Evolutionary conservation across 2,797 vertebrate genomes (phyloP).

Genomic region (Ambastaia sidthimunki): DNA sequence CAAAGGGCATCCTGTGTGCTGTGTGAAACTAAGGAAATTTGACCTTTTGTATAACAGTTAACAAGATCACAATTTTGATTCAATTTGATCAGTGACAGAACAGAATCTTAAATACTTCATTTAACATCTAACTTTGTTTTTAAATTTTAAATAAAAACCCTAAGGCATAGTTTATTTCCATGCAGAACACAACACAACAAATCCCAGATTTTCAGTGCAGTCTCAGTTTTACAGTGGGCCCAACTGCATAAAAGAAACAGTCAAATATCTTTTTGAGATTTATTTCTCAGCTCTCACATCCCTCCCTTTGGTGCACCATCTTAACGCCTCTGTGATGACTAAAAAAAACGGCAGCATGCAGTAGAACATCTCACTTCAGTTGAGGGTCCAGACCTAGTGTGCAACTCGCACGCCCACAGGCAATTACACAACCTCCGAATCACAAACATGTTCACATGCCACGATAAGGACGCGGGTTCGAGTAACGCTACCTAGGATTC

Average conservation of each 20-base stretch:
- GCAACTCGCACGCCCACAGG: conserved; percentile 49
- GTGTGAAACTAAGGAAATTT: no score
- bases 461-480: conserved; percentile 14
- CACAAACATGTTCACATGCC: conserved; percentile 31
- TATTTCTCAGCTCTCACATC: conserved; percentile 17
- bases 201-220: neutral
- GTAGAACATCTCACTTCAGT: conserved; percentile 56
- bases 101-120: no score
- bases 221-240: neutral
- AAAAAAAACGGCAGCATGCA: conserved; percentile 50
- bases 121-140: no score
- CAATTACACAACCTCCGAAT: conserved; percentile 56
- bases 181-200: no score
- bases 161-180: no score
- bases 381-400: conserved; percentile 51
- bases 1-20: no score
- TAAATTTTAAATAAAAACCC: no score
- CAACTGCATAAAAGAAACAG: neutral
- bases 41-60: no score
- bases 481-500: conserved; percentile 26
- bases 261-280: conserved; percentile 2
- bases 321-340: conserved; percentile 56
- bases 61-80: no score
- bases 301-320: conserved; percentile 34
- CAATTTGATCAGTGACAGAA: no score